Conservation (phyloP, 2,797 vertebrate genomes). For the Lagorchestes hirsutus region DNA sequence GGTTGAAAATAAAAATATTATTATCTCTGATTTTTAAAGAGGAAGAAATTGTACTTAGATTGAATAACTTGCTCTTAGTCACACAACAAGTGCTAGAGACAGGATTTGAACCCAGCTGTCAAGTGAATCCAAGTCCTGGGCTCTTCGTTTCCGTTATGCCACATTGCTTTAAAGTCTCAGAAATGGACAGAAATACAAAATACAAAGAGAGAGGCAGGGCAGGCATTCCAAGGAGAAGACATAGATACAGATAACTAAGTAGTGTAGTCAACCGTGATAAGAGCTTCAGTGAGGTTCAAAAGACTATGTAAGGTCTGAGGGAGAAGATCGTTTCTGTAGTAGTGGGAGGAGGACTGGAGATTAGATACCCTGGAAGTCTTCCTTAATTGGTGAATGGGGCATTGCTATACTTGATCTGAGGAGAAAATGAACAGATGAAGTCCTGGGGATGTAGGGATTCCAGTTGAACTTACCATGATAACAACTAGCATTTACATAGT, state of each 20-base stretch:
- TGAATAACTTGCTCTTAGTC: not conserved
- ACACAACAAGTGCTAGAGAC: not conserved
- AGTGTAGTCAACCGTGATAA: not conserved
- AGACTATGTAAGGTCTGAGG: not conserved
- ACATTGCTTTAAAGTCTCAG: not conserved
- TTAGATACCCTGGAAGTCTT: not conserved
- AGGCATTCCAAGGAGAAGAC: not conserved
- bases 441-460: not conserved
- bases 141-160: not conserved
- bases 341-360: not conserved
- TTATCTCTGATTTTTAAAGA: not conserved
- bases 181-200: not conserved
- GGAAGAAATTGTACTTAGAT: not conserved
- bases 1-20: not conserved
- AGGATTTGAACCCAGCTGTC: not conserved
- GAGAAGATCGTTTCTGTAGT: not conserved
- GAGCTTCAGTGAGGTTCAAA: not conserved
- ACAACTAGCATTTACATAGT: not conserved
- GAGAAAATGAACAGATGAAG: not conserved
- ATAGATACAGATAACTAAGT: not conserved
- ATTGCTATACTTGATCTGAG: not conserved
- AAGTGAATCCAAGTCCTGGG: not conserved
- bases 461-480: not conserved
- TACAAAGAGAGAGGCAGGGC: not conserved
- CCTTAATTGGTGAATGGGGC: not conserved